These are phyloP conservation scores for Incurvaria masculella DNA, from an alignment of 2,888 invertebrate species.

Conservation along the genomic window DNA sequence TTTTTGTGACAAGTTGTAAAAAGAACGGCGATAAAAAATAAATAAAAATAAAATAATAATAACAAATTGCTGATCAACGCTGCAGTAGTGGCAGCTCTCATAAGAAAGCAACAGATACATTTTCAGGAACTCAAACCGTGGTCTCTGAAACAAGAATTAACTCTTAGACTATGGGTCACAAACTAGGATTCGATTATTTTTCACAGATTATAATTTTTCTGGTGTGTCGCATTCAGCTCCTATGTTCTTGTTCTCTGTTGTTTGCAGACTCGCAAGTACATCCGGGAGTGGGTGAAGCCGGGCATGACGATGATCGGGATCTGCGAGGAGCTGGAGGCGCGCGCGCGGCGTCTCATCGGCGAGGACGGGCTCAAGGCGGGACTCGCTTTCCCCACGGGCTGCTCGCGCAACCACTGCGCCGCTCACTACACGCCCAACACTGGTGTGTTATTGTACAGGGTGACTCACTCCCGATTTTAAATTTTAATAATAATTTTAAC, in stretches of 20 bases:
- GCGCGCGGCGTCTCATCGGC: conserved; percentile 86
- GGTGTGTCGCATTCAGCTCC: neutral
- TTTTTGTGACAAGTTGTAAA: no score
- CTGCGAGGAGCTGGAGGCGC: conserved; percentile 93
- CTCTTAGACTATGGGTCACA: no score
- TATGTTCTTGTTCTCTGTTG: no score
- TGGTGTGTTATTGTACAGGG: conserved; percentile 38
- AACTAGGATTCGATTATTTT: conserved; percentile 1
- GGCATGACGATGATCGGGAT: conserved; percentile 99
- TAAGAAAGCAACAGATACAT: no score
- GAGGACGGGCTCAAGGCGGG: conserved; percentile 96
- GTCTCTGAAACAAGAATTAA: neutral
- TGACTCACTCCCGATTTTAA: neutral
- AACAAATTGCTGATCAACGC: no score
- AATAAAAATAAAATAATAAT: no score
- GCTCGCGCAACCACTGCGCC: conserved; percentile 98
- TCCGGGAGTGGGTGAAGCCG: conserved; percentile 92
- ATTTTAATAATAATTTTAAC: no score
- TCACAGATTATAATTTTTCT: neutral
- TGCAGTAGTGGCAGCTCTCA: no score
- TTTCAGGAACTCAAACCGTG: neutral
- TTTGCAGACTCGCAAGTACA: conserved; percentile 80
- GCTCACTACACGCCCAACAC: conserved; percentile 99
- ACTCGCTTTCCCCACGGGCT: conserved; percentile 95
- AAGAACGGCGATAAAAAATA: no score